Evolutionary conservation across 2,888 invertebrate genomes (phyloP).

Genomic region (Ditula angustiorana): DNA sequence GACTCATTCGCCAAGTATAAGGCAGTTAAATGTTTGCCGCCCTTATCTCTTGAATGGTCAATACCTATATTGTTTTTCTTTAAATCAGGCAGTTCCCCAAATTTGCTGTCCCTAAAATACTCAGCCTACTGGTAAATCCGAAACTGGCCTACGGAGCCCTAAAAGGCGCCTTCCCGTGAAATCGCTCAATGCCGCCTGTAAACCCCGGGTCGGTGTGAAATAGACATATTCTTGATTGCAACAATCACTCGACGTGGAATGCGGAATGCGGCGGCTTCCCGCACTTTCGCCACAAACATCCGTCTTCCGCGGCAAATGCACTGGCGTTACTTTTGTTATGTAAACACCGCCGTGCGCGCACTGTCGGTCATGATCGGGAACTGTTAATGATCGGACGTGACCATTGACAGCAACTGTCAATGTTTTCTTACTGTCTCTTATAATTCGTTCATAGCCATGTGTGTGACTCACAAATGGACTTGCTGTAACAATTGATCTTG

Average conservation of each 20-base stretch:
- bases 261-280: conserved; percentile 77
- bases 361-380: conserved; percentile 6
- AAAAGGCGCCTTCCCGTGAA: not conserved
- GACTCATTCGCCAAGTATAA: no score
- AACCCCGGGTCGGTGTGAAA: conserved; percentile 4
- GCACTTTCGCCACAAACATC: conserved; percentile 80
- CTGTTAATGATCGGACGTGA: conserved; percentile 1
- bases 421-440: not conserved
- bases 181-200: not conserved
- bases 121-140: not conserved
- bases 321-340: conserved; percentile 57
- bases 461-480: no score
- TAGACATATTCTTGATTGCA: conserved; percentile 27
- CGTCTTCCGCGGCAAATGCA: conserved; percentile 63
- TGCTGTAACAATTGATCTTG: no score
- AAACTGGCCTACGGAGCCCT: not conserved
- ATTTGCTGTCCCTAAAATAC: no score
- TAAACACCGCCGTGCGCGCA: conserved; percentile 52
- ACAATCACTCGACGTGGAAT: conserved; percentile 57
- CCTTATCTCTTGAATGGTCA: no score
- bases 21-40: no score
- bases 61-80: no score
- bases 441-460: not conserved
- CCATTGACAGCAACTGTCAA: not conserved
- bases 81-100: no score